Percentiles rank a stretch among this genome's conserved stretches.
phyloP scores from a whole-genome alignment of 2,888 invertebrate species.

The Hartigia nigra region DNA sequence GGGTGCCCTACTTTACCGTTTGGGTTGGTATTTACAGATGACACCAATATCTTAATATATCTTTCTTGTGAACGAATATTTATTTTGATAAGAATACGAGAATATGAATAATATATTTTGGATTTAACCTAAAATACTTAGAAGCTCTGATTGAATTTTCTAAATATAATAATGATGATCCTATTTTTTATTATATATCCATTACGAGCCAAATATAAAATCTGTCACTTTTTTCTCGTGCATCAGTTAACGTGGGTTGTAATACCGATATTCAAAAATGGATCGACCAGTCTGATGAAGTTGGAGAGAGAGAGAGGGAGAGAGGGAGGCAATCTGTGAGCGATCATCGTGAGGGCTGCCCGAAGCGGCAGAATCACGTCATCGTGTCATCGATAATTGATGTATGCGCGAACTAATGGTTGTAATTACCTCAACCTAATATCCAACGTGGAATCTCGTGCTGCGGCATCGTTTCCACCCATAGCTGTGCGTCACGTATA shows the following conservation, averaged over 20 bases:
- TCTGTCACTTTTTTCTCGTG: background rate
- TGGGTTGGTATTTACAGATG: background rate
- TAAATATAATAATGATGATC: background rate
- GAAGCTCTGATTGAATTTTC: background rate
- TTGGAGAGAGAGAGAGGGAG: constrained; percentile 12
- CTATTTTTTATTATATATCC: background rate
- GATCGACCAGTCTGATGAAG: constrained; percentile 5
- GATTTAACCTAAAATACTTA: background rate
- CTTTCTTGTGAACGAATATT: too few species aligned
- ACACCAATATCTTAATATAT: too few species aligned
- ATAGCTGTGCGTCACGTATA: constrained; percentile 11
- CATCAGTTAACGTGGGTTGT: background rate
- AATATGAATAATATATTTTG: background rate
- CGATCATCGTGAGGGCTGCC: constrained; percentile 38
- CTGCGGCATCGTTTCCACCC: constrained; percentile 24
- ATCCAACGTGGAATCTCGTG: constrained; percentile 54
- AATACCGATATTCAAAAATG: constrained; percentile 10
- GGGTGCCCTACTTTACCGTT: background rate
- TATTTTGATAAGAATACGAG: background rate
- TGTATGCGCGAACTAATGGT: constrained; percentile 62
- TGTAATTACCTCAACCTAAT: constrained; percentile 61
- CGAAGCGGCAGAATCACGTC: constrained; percentile 53
- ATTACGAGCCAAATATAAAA: background rate
- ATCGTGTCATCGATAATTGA: constrained; percentile 64
- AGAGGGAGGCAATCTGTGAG: constrained; percentile 42